Evolutionary conservation across 2,113 vertebrate species (phyloP).

Genomic region (Daubentonia madagascariensis): DNA sequence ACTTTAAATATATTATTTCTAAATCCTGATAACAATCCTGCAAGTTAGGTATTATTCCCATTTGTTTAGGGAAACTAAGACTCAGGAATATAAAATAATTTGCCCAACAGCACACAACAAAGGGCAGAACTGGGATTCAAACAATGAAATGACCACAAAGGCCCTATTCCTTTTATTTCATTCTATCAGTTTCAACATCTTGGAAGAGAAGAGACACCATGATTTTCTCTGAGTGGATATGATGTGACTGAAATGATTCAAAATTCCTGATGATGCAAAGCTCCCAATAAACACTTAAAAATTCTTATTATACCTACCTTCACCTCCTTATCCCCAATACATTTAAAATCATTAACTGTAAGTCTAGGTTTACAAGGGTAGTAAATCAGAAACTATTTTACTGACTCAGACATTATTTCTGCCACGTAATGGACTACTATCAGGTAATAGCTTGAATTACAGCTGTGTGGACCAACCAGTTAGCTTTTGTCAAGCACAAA

Average conservation of each 20-base stretch:
- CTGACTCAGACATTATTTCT: slow-evolving; percentile 8
- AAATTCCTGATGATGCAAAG: slow-evolving; percentile 5
- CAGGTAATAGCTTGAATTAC: not conserved
- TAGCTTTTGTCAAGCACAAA: not conserved
- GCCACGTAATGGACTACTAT: not conserved
- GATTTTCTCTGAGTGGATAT: not conserved
- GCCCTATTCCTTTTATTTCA: not conserved
- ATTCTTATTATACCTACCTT: not conserved
- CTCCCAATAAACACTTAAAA: not conserved
- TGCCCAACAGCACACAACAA: not conserved
- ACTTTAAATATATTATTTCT: not conserved
- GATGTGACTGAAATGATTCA: not conserved
- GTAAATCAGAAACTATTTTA: slow-evolving; percentile 12
- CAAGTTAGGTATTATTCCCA: not conserved
- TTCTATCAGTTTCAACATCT: not conserved
- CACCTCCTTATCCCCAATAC: not conserved
- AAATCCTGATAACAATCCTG: not conserved
- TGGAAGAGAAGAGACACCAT: not conserved
- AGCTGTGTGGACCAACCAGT: not conserved
- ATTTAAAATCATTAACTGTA: slow-evolving; percentile 1
- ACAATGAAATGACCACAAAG: not conserved
- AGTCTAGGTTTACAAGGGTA: not conserved
- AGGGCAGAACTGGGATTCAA: not conserved
- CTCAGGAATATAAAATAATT: slow-evolving; percentile 8
- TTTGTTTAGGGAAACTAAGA: not conserved